These are phyloP conservation scores for Mus spretus DNA, from an alignment of 2,797 vertebrate genomes.

Conservation along the genomic window DNA sequence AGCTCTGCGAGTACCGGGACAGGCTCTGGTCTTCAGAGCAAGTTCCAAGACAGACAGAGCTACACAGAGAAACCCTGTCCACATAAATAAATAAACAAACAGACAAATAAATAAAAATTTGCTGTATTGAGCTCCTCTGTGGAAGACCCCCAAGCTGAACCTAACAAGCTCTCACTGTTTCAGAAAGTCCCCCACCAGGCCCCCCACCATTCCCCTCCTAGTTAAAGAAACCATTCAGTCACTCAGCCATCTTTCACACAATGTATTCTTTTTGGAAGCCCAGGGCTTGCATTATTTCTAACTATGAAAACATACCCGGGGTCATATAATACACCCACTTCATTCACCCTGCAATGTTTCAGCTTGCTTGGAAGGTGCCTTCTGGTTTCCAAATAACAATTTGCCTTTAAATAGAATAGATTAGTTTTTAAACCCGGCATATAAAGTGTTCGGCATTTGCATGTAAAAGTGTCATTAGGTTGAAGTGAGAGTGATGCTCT, in stretches of 20 bases:
- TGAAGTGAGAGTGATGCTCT: neutral
- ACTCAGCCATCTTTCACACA: neutral
- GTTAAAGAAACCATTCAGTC: constrained; percentile 9
- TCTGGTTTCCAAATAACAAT: constrained; percentile 72
- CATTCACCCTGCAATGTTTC: neutral
- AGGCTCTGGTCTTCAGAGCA: neutral
- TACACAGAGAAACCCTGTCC: neutral
- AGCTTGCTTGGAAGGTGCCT: constrained; percentile 57
- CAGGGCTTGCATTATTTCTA: constrained; percentile 48
- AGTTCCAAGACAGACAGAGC: neutral
- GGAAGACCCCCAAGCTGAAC: neutral
- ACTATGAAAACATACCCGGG: constrained; percentile 15
- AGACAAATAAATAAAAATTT: neutral
- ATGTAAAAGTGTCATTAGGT: constrained; percentile 61
- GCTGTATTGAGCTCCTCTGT: neutral
- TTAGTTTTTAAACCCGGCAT: constrained; percentile 64
- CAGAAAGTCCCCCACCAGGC: neutral
- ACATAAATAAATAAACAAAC: neutral
- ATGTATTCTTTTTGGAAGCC: constrained; percentile 53
- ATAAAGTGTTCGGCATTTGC: constrained; percentile 66
- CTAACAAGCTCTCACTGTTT: neutral
- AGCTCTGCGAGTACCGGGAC: neutral
- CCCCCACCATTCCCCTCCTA: neutral
- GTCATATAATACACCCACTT: constrained; percentile 8
- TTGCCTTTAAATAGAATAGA: constrained; percentile 68